These are phyloP conservation scores for Drosophila acutilabella DNA, from an alignment of 2,888 invertebrate genomes.

Conservation along the genomic window DNA sequence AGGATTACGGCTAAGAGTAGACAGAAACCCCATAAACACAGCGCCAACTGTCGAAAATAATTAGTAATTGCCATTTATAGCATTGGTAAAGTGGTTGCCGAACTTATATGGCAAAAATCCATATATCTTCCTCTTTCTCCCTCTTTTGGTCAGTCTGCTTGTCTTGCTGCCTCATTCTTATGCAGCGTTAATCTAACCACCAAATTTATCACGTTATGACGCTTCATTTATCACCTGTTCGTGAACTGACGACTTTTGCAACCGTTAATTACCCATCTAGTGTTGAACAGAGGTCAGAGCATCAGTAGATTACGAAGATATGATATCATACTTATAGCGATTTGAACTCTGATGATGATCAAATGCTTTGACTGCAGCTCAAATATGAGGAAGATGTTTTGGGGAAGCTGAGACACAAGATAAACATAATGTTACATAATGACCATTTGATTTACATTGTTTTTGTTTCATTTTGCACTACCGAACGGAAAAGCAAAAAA, in stretches of 20 bases:
- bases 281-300: conserved; percentile 47
- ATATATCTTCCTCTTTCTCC: not conserved
- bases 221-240: conserved; percentile 24
- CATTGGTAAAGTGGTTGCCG: too few relatives aligned
- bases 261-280: conserved; percentile 56
- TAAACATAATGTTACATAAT: conserved; percentile 15
- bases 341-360: conserved; percentile 16
- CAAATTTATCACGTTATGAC: conserved; percentile 4
- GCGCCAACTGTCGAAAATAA: too few relatives aligned
- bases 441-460: conserved; percentile 17
- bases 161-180: not conserved
- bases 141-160: not conserved
- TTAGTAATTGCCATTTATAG: too few relatives aligned
- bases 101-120: too few relatives aligned
- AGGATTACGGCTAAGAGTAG: too few relatives aligned
- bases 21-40: too few relatives aligned
- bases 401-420: not conserved
- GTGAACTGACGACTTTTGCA: conserved; percentile 2
- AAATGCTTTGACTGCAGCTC: conserved; percentile 5
- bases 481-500: conserved; percentile 36
- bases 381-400: conserved; percentile 6
- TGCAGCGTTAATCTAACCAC: conserved; percentile 5
- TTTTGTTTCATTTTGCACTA: conserved; percentile 36
- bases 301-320: conserved; percentile 17
- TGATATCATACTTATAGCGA: conserved; percentile 7